Base-by-base conservation (phyloP, 2,113 vertebrate species). In the Protomyctophum bolini region DNA sequence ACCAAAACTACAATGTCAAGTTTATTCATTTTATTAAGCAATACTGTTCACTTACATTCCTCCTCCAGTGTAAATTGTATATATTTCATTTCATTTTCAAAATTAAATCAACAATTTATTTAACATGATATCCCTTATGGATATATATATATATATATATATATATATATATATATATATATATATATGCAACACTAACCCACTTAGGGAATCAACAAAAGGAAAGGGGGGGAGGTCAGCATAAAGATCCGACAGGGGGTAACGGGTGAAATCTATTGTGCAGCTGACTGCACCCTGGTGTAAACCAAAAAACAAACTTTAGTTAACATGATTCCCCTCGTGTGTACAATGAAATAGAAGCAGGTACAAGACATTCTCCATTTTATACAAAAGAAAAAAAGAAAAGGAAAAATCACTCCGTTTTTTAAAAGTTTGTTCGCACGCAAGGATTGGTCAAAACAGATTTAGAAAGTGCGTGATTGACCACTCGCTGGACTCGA, bases 11-110 rank as follows among this genome's bases (percentile, higher is more conserved):
- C 10, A 4, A 29, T 63, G 4, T 71, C 76, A 86, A 84, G 80
- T 91, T 91, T 81, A 90, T 88, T 91, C 76, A 80, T 78, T 88
- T 92, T 92, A 92, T 92, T 93, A 91, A 83, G 84, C 90, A 93
- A 93, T 92, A 93, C 89, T 90, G 88, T 91, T 90, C 79, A 88
- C 75, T 88, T 89, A 87, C 83, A 90, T 86, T 88, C 83, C 83
- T 91, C 86, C 87, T 91, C 92, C 92, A 93, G 93, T 94, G 93
- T 93, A 87, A 80, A 75, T 91, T 88, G 81, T 58, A 82, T 84
- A 75, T 76, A 81, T 88, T 87, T 89, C 81, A 87, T 85, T 76
- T 60, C 81, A 71, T 61, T 86, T 86, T 66, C 79, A 68, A 84
- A 87, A 41, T 41, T 41, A 41, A 41, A 41, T 41, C 89, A 80